Evolutionary conservation across 2,113 vertebrate species (phyloP).

Genomic region (Cynocephalus volans): DNA sequence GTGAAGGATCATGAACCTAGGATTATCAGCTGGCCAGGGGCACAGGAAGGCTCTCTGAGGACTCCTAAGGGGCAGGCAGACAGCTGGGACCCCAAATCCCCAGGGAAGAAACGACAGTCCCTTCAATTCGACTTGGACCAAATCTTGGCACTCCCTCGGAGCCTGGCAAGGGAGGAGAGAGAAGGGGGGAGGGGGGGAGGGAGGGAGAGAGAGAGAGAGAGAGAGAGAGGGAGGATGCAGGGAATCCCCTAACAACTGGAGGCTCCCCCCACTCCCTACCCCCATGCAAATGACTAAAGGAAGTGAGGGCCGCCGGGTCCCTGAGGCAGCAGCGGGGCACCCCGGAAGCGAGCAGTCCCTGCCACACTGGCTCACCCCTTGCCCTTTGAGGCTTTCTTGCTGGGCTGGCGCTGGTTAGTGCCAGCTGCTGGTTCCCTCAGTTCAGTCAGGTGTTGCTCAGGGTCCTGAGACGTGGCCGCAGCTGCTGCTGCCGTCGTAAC

Average conservation of each 20-base stretch:
- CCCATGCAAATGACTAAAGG: background rate
- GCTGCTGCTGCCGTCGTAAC: slow-evolving; percentile 95
- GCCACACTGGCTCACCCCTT: slow-evolving; percentile 93
- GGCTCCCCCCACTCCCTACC: background rate
- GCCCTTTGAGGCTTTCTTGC: slow-evolving; percentile 98
- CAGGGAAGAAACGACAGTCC: slow-evolving; percentile 71
- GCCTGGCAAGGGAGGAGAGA: slow-evolving; percentile 92
- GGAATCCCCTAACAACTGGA: background rate
- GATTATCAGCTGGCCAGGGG: slow-evolving; percentile 82
- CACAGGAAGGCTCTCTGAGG: slow-evolving; percentile 79
- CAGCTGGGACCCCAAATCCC: slow-evolving; percentile 64
- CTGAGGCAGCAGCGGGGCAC: background rate
- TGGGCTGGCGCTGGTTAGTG: slow-evolving; percentile 91
- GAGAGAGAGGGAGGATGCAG: slow-evolving; percentile 56
- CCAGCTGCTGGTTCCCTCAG: slow-evolving; percentile 89
- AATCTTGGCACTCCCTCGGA: slow-evolving; percentile 98
- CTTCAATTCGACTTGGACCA: slow-evolving; percentile 99
- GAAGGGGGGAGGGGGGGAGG: no score
- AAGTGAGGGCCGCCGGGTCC: background rate
- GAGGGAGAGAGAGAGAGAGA: slow-evolving; percentile 29
- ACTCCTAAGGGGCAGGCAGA: slow-evolving; percentile 69
- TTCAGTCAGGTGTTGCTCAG: slow-evolving; percentile 93
- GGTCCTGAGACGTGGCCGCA: slow-evolving; percentile 96
- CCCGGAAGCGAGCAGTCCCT: background rate
- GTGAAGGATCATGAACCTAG: slow-evolving; percentile 60